Percentiles rank a stretch among this genome's conserved stretches.
These are phyloP conservation scores for Caenorhabditis imperialis DNA, from an alignment of 2,888 invertebrate species.

Conservation along the genomic window DNA sequence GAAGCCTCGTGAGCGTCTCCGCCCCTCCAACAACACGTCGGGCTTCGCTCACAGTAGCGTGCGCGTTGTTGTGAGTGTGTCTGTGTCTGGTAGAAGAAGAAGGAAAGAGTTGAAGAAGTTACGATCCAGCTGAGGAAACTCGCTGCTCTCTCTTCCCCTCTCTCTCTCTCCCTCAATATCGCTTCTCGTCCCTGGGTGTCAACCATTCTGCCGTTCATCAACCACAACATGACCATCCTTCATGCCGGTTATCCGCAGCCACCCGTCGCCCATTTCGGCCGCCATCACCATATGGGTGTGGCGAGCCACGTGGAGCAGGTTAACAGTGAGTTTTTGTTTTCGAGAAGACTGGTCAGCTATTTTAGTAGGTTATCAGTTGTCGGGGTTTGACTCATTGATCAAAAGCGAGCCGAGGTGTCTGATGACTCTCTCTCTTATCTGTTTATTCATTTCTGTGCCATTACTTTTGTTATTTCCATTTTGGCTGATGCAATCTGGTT, in stretches of 20 bases:
- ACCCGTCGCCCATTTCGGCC: conserved; percentile 30
- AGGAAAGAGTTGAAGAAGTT: conserved; percentile 38
- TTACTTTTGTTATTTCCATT: conserved; percentile 18
- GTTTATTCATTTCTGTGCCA: conserved; percentile 11
- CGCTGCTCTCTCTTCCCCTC: conserved; percentile 18
- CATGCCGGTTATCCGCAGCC: conserved; percentile 53
- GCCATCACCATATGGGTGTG: conserved; percentile 24
- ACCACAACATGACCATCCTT: conserved; percentile 47
- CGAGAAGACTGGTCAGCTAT: background rate
- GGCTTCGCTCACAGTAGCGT: conserved; percentile 52
- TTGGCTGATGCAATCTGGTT: conserved; percentile 41
- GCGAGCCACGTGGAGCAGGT: conserved; percentile 11
- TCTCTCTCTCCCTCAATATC: background rate
- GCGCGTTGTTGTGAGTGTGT: conserved; percentile 51
- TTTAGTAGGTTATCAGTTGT: background rate
- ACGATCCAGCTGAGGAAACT: conserved; percentile 27
- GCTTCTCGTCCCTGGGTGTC: conserved; percentile 10
- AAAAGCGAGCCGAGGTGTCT: conserved; percentile 32
- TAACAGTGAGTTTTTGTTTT: conserved; percentile 27
- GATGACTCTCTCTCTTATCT: conserved; percentile 22
- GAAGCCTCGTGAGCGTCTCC: conserved; percentile 30
- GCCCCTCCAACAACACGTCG: too few species aligned
- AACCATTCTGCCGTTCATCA: conserved; percentile 52
- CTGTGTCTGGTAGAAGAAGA: conserved; percentile 39
- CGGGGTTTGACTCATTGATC: conserved; percentile 12